Conservation (phyloP, 2,113 vertebrate genomes). For the Aythya baeri region DNA sequence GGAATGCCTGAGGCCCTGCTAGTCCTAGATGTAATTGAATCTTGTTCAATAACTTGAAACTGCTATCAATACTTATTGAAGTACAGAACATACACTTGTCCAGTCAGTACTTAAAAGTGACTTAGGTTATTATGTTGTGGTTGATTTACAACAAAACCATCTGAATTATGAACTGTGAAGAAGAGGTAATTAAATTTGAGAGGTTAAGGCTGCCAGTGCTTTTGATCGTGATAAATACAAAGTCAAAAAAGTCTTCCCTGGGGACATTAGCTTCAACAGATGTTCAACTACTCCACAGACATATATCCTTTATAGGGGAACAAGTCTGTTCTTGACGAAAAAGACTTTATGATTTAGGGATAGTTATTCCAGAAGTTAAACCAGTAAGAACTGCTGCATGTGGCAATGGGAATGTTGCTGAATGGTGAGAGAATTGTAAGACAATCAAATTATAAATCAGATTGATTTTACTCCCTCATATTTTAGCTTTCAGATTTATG, state of each 20-base stretch:
- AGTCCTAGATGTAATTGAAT: slow-evolving; percentile 18
- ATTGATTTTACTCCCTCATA: neutral
- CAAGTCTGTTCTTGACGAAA: neutral
- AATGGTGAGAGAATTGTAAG: neutral
- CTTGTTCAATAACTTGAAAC: slow-evolving; percentile 20
- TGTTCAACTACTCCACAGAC: neutral
- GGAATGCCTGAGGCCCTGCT: neutral
- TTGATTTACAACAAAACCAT: slow-evolving; percentile 43
- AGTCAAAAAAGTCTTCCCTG: neutral
- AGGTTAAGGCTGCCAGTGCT: neutral
- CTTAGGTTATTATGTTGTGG: slow-evolving; percentile 43
- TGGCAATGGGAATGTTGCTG: neutral
- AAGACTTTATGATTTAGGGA: neutral
- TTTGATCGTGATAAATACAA: slow-evolving; percentile 1
- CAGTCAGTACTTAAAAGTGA: slow-evolving; percentile 16
- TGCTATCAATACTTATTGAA: slow-evolving; percentile 47
- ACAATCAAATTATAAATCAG: neutral
- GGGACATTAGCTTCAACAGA: neutral
- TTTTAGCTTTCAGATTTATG: neutral
- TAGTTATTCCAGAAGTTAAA: neutral
- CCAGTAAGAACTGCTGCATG: neutral
- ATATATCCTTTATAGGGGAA: neutral
- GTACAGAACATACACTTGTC: neutral
- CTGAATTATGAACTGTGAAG: slow-evolving; percentile 40
- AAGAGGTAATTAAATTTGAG: slow-evolving; percentile 53